Base-by-base conservation (phyloP, 2,113 vertebrate species). In the Junco hyemalis region DNA sequence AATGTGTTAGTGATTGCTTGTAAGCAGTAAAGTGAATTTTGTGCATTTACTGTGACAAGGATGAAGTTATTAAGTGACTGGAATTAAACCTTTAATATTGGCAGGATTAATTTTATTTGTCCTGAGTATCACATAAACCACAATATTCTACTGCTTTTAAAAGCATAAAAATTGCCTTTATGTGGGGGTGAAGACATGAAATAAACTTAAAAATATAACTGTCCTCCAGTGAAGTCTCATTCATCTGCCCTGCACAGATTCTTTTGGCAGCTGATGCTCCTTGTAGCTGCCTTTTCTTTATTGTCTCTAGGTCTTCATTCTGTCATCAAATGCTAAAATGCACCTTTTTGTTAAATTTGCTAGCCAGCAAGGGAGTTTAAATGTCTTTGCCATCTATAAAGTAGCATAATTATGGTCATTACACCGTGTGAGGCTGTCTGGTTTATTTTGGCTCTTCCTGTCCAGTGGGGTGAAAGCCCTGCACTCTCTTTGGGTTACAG, bases 21-120 rank as follows among this genome's bases (percentile, higher is more conserved):
- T 92, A 94, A 96, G 81, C 77, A 81, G 54, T 74, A 88, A 96
- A 92, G 72, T 19, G 33, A 82, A 85, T 82, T 22, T 88, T 85
- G 19, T 79, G 44, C 24, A 81, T 86, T 94, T 92, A 78, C 12
- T 77, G 25, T 90, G 88, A 87, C 81, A 96, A 92, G 38, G 35
- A 93, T 6, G 19, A 97, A 88, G 95, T 85, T 59, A 48, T 83
- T 70, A 76, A 89, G 26, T 38, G 40, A 25, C 63, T 77, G 85
- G 35, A 97, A 81, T 9, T 50, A 83, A 92, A 82, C 22, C 4
- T 78, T 89, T 90, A 74, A 42, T 60, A 40, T 66, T 53, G 54
- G 8, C 31, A 90, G 35, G 8, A 72, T 59, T 82, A 45, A 59
- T 88, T 73, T 93, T 84, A 72, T 92, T 56, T 72, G 29, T 82